Evolutionary conservation across 2,888 invertebrate genomes (phyloP), one percentile per base, ranked within the genome.

Genomic region (Lithophane socia): DNA sequence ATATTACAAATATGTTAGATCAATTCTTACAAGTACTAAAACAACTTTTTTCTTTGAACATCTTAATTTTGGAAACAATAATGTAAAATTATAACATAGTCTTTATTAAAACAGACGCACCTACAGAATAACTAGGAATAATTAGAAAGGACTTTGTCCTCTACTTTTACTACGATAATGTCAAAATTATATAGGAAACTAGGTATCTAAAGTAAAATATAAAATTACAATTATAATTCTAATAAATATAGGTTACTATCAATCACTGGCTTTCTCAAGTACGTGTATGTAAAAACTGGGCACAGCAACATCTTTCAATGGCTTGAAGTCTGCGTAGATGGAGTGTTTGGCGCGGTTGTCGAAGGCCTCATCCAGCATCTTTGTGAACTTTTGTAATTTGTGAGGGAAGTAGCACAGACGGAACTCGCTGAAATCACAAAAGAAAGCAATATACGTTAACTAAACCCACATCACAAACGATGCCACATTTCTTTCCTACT

Each of bases 401-500:
- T 99, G 99, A 0, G 99, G 99, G 95, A 98, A 99, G 95, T 99
- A 99, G 52, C 98, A 99, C 52, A 99, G 95, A 2, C 99, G 97
- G 94, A 99, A 99, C 90, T 98, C 98, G 90, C 98, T 98, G 94
- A 64, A 95, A 95, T 82, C 29, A 74, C 0, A 79, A 56, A 73
- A 0, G 0, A 75, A 65, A 58, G 13, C 7, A 29, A 47, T n/a
- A 37, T 73, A 18, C 49, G 24, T 76, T 3, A 42, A 4, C 2
- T 13, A 1, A 37, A 12, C 8, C 18, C 8, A 42, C 64, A 63
- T 37, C 61, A 21, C 5, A 61, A 12, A 37, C 10, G 21, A 37
- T 21, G 37, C 13, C 21, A 21, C 3, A n/a, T n/a, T n/a, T 42
- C 13, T 42, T 21, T n/a, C 42, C 63, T 63, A 21, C n/a, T 16